phyloP scores from a whole-genome alignment of 2,888 invertebrate genomes.

The Phoenoteleia sp. region DNA sequence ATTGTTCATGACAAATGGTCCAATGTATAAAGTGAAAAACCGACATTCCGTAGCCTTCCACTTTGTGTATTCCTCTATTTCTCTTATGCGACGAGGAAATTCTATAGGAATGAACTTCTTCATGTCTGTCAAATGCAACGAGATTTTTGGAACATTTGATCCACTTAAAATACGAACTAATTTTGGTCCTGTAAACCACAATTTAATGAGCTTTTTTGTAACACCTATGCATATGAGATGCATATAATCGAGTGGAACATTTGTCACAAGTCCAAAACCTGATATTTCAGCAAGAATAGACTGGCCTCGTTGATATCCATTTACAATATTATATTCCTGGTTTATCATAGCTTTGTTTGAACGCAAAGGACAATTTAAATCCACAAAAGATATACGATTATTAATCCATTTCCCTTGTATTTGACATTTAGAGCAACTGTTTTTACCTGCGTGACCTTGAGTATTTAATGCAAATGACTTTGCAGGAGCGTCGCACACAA shows the following conservation, averaged over 20 bases:
- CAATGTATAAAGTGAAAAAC: not conserved
- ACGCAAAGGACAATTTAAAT: not conserved
- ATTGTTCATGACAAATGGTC: not conserved
- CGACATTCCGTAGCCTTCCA: slow-evolving; percentile 32
- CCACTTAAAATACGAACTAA: not conserved
- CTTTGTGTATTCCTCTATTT: not conserved
- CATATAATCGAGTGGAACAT: slow-evolving; percentile 21
- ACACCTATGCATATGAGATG: slow-evolving; percentile 2
- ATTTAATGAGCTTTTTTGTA: not conserved
- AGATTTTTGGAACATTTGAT: not conserved
- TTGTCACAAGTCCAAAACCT: slow-evolving; percentile 6
- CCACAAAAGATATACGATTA: not conserved
- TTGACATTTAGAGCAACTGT: slow-evolving; percentile 14
- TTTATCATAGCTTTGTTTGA: slow-evolving; percentile 6
- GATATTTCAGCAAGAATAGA: slow-evolving; percentile 12
- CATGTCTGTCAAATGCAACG: not conserved
- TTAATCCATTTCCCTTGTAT: not conserved
- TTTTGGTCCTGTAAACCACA: not conserved
- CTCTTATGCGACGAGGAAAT: not conserved
- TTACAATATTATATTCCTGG: not conserved
- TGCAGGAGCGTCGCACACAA: not conserved
- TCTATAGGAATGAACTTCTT: not conserved
- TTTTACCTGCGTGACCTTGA: not conserved
- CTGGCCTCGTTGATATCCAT: slow-evolving; percentile 7
- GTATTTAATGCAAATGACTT: not conserved